A percentile compares a stretch with the other conserved stretches of the same genome.
These are phyloP conservation scores for Hippoglossus stenolepis DNA, from an alignment of 2,113 vertebrate genomes.

Conservation along the genomic window DNA sequence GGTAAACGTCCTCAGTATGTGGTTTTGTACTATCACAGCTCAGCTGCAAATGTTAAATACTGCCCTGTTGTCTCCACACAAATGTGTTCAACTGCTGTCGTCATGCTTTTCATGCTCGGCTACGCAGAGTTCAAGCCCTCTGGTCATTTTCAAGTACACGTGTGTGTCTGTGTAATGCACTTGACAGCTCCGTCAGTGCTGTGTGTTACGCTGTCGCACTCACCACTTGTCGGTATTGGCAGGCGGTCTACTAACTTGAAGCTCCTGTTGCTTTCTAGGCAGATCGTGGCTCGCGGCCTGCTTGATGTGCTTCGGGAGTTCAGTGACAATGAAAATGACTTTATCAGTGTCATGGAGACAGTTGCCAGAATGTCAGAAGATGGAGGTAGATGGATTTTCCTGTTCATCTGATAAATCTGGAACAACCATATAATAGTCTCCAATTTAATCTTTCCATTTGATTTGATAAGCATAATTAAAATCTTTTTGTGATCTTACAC, in stretches of 20 bases:
- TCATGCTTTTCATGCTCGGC: constrained; percentile 38
- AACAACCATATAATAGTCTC: neutral
- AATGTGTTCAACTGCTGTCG: constrained; percentile 20
- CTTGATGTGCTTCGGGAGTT: constrained; percentile 90
- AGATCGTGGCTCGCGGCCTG: constrained; percentile 91
- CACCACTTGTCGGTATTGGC: constrained; percentile 59
- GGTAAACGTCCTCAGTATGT: neutral
- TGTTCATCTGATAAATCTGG: neutral
- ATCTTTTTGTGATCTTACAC: neutral
- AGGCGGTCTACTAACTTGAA: constrained; percentile 52
- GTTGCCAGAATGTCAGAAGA: constrained; percentile 91
- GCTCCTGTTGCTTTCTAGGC: constrained; percentile 80
- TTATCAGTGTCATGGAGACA: constrained; percentile 90
- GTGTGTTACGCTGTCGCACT: constrained; percentile 24
- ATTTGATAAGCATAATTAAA: neutral
- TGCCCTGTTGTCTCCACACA: constrained; percentile 10
- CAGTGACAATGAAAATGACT: constrained; percentile 90
- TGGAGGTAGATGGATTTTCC: constrained; percentile 83
- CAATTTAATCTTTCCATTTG: neutral
- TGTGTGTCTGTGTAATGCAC: constrained; percentile 30
- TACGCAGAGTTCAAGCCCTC: constrained; percentile 26
- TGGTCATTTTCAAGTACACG: constrained; percentile 26
- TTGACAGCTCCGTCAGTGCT: constrained; percentile 48
- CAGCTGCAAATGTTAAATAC: constrained; percentile 15
- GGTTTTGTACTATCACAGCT: neutral